These are phyloP conservation scores for Symphodus melops DNA, from an alignment of 2,113 vertebrate species.

Conservation along the genomic window DNA sequence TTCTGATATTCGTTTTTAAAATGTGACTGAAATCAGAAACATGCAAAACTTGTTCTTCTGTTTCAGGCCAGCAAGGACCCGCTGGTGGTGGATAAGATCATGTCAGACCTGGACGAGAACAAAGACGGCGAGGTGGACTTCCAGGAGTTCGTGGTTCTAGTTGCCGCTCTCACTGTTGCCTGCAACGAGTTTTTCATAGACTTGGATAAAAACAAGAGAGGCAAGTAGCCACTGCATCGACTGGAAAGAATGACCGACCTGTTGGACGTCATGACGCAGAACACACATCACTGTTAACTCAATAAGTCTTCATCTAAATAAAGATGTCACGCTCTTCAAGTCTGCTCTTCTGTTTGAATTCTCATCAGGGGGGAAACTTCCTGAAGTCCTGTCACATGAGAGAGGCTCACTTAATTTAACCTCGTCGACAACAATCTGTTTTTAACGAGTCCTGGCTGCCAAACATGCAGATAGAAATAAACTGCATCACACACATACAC, in stretches of 20 bases:
- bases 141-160: conserved; percentile 92
- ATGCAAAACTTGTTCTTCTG: background rate
- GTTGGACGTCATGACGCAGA: background rate
- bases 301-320: conserved; percentile 21
- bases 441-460: too few relatives aligned
- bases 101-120: conserved; percentile 91
- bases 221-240: background rate
- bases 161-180: conserved; percentile 90
- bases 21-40: too few relatives aligned
- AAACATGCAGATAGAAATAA: too few relatives aligned
- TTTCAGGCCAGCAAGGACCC: conserved; percentile 86
- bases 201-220: conserved; percentile 3
- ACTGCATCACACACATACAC: too few relatives aligned
- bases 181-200: conserved; percentile 91
- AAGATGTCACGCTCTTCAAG: background rate
- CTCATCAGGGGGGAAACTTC: too few relatives aligned
- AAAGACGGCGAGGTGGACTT: conserved; percentile 93
- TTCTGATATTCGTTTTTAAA: too few relatives aligned
- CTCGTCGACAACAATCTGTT: too few relatives aligned
- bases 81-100: conserved; percentile 87
- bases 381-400: too few relatives aligned
- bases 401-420: too few relatives aligned
- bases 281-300: background rate
- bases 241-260: background rate
- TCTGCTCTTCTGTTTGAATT: too few relatives aligned